Percentiles rank a stretch among this genome's conserved stretches.
phyloP scores from a whole-genome alignment of 2,113 vertebrate genomes.

The Hystrix cristata region DNA sequence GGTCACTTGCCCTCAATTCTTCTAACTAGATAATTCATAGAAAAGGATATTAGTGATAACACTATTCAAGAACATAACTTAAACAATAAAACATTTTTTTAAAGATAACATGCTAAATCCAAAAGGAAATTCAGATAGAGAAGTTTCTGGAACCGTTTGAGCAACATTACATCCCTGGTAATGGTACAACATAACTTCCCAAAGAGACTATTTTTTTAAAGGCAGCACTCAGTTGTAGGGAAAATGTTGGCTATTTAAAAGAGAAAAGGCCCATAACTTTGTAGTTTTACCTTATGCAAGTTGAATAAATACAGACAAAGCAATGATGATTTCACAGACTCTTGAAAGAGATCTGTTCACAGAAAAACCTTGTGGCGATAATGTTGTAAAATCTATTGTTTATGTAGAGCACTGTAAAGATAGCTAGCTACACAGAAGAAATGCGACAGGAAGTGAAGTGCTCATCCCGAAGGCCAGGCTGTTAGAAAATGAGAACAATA shows the following conservation, averaged over 20 bases:
- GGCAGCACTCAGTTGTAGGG: background rate
- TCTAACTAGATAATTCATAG: conserved; percentile 14
- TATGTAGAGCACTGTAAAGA: conserved; percentile 21
- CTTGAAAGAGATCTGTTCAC: conserved; percentile 22
- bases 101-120: background rate
- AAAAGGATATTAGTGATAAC: conserved; percentile 35
- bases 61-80: conserved; percentile 6
- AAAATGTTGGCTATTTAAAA: conserved; percentile 16
- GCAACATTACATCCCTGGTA: background rate
- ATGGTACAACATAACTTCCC: background rate
- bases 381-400: conserved; percentile 59
- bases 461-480: background rate
- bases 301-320: conserved; percentile 54
- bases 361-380: background rate
- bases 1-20: background rate
- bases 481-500: conserved; percentile 14
- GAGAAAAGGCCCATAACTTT: background rate
- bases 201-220: conserved; percentile 40
- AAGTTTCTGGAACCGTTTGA: conserved; percentile 11
- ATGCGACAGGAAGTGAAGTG: background rate
- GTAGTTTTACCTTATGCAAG: background rate
- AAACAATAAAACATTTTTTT: conserved; percentile 20
- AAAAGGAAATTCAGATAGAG: conserved; percentile 49
- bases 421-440: conserved; percentile 45
- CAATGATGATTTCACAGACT: conserved; percentile 43